Evolutionary conservation across 2,113 vertebrate species (phyloP).

Genomic region (Malurus alboscapulatus): DNA sequence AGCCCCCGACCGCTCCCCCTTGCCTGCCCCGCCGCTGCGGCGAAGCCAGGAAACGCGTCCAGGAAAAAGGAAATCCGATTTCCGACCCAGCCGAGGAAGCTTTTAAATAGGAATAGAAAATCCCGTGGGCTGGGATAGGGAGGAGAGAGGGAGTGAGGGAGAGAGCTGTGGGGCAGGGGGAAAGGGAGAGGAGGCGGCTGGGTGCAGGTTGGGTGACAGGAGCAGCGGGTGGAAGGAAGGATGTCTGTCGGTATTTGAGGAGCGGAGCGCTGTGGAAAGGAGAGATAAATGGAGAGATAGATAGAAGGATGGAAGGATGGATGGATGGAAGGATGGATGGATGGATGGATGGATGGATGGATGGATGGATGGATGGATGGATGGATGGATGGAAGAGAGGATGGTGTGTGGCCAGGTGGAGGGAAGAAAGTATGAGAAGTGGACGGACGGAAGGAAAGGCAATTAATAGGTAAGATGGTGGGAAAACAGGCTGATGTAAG

Average conservation of each 20-base stretch:
- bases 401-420: background rate
- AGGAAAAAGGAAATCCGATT: conserved; percentile 99
- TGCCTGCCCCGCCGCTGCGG: conserved; percentile 12
- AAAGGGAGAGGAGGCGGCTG: background rate
- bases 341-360: background rate
- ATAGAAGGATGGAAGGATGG: background rate
- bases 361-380: background rate
- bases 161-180: background rate
- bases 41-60: conserved; percentile 97
- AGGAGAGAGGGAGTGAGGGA: background rate
- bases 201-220: background rate
- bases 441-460: background rate
- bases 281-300: background rate
- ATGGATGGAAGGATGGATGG: background rate
- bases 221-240: background rate
- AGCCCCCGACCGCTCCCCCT: conserved; percentile 55
- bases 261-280: background rate
- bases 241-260: background rate
- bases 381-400: background rate
- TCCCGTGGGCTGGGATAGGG: background rate
- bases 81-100: conserved; percentile 79
- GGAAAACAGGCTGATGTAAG: background rate
- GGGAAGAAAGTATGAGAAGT: background rate
- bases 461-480: background rate
- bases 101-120: conserved; percentile 71